Base-by-base conservation (phyloP, 2,113 vertebrate genomes). In the Engraulis encrasicolus region DNA sequence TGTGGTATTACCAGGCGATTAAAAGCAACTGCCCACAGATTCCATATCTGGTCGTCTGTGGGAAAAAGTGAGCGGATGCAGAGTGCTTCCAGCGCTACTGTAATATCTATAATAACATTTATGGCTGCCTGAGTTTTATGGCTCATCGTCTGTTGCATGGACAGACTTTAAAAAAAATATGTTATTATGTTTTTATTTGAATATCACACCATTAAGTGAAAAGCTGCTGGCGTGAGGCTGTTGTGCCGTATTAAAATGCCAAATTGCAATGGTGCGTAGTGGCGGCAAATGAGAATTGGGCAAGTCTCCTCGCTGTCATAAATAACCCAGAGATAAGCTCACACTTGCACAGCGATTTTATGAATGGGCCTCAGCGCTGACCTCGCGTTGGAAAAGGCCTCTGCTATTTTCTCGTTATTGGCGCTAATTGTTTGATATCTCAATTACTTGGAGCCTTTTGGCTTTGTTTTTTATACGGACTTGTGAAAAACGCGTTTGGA, bases 71-170 rank as follows among this genome's bases (percentile, higher is more conserved):
- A 78, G 45, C 18, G 36, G 58, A 82, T 79, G n/a, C 78, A 27
- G 34, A 49, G 20, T 78, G 37, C 83, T 85, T 84, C 82, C 79
- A 86, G 83, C 37, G 58, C 82, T 85, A 78, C 86, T 50, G 79
- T 90, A 87, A 85, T 79, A 23, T 71, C 83, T 78, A 71, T 82
- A 85, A 48, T 89, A 87, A 91, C 71, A 58, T 92, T 88, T 87
- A 89, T 82, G 58, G 49, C 50, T 61, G 4, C 86, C 80, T 49
- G 61, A 52, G 50, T 27, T 84, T 87, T 84, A 84, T 78, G 85
- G 37, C 61, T 52, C n/a, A 45, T 87, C 81, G 49, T 88, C 79
- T 85, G 40, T 45, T 45, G 40, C n/a, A n/a, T n/a, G n/a, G n/a
- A n/a, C n/a, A n/a, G n/a, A n/a, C n/a, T n/a, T n/a, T n/a, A n/a